Evolutionary conservation across 1,140 invertebrate species (phyloP), one percentile per base, ranked within the genome.

Genomic region (Lepidostoma basale): DNA sequence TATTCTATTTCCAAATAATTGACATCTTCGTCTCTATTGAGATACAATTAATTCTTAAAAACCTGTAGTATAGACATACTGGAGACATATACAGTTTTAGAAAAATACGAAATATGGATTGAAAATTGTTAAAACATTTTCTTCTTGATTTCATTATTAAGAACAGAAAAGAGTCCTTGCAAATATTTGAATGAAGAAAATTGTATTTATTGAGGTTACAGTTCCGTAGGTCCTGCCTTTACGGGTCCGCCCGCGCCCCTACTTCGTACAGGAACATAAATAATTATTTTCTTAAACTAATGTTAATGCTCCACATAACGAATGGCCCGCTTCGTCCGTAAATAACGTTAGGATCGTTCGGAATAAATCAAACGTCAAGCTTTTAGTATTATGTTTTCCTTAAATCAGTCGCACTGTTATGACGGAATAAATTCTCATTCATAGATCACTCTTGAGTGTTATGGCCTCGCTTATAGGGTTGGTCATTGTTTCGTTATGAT

Each of bases 351-450:
- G n/a, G n/a, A n/a, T n/a, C 52, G 4, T 56, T n/a, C 14, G 22
- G 3, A 10, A 56, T 56, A 36, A 56, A 36, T 56, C 52, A 56
- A 56, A 56, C 8, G 9, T 20, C 16, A 56, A 30, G 33, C 49
- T 56, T 56, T n/a, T 36, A 36, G 18, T 47, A n/a, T n/a, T n/a
- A n/a, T 49, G 18, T 49, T 56, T 56, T 33, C 28, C 52, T 22
- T 56, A 36, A 56, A 56, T 56, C 52, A 56, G 52, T 22, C 30
- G 14, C 52, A 18, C 6, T 22, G 14, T 47, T 47, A 36, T 22
- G 52, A 56, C 52, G 16, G 52, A 56, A 56, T 56, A 56, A 56
- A 56, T 36, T 47, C 18, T 33, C 52, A 56, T 4, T 10, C 52
- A 39, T 56, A 56, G 14, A 56, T 56, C 52, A 56, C 52, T 56